Base-by-base conservation (phyloP, 2,888 invertebrate genomes). In the Eustalomyia histrio region DNA sequence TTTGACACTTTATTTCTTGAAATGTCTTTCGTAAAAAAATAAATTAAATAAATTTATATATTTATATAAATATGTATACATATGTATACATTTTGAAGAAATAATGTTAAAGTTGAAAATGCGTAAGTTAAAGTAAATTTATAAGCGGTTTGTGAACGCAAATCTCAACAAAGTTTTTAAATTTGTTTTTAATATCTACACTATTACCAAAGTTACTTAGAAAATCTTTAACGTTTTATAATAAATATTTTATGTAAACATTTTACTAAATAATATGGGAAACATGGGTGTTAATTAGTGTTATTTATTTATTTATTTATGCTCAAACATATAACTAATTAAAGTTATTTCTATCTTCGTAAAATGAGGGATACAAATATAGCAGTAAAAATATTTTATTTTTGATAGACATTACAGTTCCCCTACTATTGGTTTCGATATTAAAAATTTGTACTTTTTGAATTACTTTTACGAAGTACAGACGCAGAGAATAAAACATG, bases 1-100 rank as follows among this genome's bases (percentile, higher is more conserved):
- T 71, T 76, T 74, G 61, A 74, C 65, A 69, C 60, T 74, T 74
- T 74, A 29, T 69, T 61, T 67, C 64, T 61, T 64, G 64, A 68
- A 71, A 61, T 61, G 65, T 65, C 14, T 21, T 35, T 21, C 17
- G n/a, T 29, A 35, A 5, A 61, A 69, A 68, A 35, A 24, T n/a
- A 10, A 8, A n/a, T 2, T 12, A 14, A 14, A 47, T 7, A 47
- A n/a, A n/a, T 47, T 14, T 39, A 39, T 39, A 39, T 12, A 47
- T 47, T 39, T 12, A 39, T 12, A 39, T 35, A 9, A n/a, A n/a
- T n/a, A n/a, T n/a, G n/a, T 35, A 21, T 4, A 21, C 21, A 12
- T 39, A n/a, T 39, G 9, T 39, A 1, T 35, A 1, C 2, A 35
- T 35, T 39, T 39, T 39, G 9, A 47, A 47, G 43, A 47, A 47